Evolutionary conservation across 2,113 vertebrate genomes (phyloP).

Genomic region (Edolisoma coerulescens): DNA sequence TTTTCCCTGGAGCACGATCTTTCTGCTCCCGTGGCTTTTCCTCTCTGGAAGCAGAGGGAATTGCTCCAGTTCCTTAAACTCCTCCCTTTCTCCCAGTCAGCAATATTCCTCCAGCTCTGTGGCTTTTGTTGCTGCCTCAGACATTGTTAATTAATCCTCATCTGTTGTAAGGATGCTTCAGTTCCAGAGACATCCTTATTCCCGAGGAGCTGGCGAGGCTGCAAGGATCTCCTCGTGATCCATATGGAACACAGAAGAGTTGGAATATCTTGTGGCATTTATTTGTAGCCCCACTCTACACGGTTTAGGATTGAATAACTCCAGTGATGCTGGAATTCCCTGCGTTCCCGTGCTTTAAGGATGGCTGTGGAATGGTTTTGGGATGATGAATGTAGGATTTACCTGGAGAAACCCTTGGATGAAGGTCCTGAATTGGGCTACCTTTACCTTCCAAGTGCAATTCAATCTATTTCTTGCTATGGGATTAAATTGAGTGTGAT

Average conservation of each 20-base stretch:
- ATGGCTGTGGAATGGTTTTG: rapidly evolving
- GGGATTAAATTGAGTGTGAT: background rate
- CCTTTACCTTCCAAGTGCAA: background rate
- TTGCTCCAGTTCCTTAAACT: background rate
- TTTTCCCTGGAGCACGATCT: background rate
- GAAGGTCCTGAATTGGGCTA: background rate
- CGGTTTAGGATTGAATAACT: background rate
- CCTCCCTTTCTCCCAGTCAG: background rate
- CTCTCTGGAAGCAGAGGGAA: background rate
- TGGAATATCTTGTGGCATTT: background rate
- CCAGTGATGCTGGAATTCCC: rapidly evolving
- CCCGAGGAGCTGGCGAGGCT: background rate
- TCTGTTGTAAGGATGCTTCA: background rate
- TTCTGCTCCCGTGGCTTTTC: background rate
- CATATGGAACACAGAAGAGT: background rate
- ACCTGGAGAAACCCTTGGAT: background rate
- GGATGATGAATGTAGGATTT: rapidly evolving
- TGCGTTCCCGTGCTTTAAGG: background rate
- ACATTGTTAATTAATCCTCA: background rate
- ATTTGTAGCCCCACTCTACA: rapidly evolving
- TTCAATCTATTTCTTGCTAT: background rate
- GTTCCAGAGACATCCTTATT: background rate
- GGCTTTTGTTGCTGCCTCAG: background rate
- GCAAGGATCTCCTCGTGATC: background rate
- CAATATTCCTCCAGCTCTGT: background rate